phyloP scores from a whole-genome alignment of 2,797 vertebrate species.

The Silurus aristotelis region DNA sequence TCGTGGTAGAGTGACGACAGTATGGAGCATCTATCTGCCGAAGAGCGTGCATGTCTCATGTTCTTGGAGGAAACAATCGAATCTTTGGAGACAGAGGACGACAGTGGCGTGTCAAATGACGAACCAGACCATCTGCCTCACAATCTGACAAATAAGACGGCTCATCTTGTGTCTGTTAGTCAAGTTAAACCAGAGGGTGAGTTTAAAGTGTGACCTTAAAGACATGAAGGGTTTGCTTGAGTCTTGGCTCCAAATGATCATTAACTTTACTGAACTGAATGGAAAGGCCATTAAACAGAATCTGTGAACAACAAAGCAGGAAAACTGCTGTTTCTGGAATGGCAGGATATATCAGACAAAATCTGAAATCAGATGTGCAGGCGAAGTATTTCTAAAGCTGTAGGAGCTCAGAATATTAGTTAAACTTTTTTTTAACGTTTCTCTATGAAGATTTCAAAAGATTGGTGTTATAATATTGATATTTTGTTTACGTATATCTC shows the following conservation, averaged over 20 bases:
- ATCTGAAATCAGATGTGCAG: background rate
- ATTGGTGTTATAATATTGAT: background rate
- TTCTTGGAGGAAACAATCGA: slow-evolving; percentile 93
- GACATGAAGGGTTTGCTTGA: background rate
- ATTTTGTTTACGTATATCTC: background rate
- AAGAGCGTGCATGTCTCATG: slow-evolving; percentile 88
- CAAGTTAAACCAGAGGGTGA: slow-evolving; percentile 45
- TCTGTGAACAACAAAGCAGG: background rate
- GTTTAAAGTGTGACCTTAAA: background rate
- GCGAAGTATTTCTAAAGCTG: background rate
- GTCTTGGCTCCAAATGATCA: background rate
- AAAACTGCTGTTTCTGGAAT: background rate
- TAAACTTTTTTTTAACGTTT: too few species aligned
- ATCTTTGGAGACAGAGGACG: slow-evolving; percentile 84
- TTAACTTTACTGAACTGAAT: background rate
- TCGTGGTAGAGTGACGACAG: slow-evolving; percentile 81
- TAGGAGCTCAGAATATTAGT: background rate
- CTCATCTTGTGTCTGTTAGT: slow-evolving; percentile 28
- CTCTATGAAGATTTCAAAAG: too few species aligned
- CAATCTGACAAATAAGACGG: slow-evolving; percentile 48
- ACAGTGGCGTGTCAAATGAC: slow-evolving; percentile 82
- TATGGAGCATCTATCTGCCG: slow-evolving; percentile 87
- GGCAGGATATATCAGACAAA: background rate
- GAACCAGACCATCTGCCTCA: slow-evolving; percentile 64
- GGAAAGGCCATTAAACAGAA: background rate